Conservation (phyloP, 2,797 vertebrate genomes). For the Coendou prehensilis region DNA sequence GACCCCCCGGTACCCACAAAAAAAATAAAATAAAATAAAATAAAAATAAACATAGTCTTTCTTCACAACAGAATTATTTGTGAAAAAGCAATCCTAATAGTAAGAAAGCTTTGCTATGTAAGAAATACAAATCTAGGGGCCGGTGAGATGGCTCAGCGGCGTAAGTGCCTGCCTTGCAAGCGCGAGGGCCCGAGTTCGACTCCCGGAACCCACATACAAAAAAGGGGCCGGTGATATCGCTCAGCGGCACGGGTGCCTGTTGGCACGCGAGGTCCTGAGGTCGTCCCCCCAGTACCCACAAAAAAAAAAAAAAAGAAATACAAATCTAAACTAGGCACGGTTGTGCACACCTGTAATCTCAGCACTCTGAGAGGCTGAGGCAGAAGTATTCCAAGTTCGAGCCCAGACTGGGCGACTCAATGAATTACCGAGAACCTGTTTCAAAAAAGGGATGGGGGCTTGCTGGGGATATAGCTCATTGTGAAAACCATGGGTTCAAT, state of each 20-base stretch:
- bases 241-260: too few species aligned
- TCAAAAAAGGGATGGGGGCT: neutral
- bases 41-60: constrained; percentile 51
- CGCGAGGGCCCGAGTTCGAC: too few species aligned
- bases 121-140: neutral
- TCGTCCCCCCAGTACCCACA: too few species aligned
- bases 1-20: too few species aligned
- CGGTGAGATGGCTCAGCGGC: too few species aligned
- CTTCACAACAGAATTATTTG: constrained; percentile 31
- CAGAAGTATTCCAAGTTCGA: neutral
- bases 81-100: constrained; percentile 53
- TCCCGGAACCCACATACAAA: too few species aligned
- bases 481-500: neutral
- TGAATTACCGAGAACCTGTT: neutral
- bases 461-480: neutral
- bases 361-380: neutral
- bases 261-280: too few species aligned
- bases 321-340: neutral
- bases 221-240: too few species aligned
- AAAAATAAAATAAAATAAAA: too few species aligned
- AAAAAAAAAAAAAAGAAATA: too few species aligned
- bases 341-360: neutral
- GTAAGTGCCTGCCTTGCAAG: too few species aligned
- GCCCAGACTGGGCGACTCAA: neutral
- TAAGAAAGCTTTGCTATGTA: constrained; percentile 33